phyloP scores from a whole-genome alignment of 2,888 invertebrate species.

The Julus scandinavius region DNA sequence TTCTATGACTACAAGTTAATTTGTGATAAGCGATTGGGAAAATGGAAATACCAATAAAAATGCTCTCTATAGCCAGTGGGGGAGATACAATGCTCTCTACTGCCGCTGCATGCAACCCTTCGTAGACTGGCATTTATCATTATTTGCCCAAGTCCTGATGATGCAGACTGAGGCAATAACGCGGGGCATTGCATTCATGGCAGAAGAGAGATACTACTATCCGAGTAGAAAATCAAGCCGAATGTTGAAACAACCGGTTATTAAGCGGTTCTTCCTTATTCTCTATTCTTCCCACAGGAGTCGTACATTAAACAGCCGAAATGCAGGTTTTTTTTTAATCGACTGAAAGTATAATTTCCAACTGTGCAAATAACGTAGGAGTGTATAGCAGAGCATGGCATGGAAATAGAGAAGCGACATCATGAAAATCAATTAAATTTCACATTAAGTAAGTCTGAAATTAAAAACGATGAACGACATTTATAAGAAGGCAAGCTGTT shows the following conservation, averaged over 20 bases:
- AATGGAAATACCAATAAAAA: slow-evolving; percentile 54
- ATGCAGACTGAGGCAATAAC: neutral
- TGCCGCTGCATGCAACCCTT: neutral
- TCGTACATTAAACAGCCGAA: neutral
- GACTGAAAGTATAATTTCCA: neutral
- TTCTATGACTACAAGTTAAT: slow-evolving; percentile 54
- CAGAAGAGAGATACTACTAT: neutral
- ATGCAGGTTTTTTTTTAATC: neutral
- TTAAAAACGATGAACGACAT: neutral
- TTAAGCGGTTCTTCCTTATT: slow-evolving; percentile 7
- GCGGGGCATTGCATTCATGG: neutral
- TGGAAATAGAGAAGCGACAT: neutral
- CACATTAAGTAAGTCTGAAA: neutral
- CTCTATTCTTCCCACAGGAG: neutral
- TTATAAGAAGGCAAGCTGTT: neutral
- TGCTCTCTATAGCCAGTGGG: slow-evolving; percentile 7
- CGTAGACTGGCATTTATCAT: neutral
- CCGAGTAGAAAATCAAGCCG: neutral
- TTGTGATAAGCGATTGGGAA: slow-evolving; percentile 55
- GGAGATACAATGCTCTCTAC: neutral
- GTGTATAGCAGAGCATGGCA: neutral
- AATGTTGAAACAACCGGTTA: neutral
- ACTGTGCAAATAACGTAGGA: neutral
- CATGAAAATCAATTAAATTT: slow-evolving; percentile 5
- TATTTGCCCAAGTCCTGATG: neutral